phyloP scores from a whole-genome alignment of 2,888 invertebrate genomes.

The Melolontha melolontha region DNA sequence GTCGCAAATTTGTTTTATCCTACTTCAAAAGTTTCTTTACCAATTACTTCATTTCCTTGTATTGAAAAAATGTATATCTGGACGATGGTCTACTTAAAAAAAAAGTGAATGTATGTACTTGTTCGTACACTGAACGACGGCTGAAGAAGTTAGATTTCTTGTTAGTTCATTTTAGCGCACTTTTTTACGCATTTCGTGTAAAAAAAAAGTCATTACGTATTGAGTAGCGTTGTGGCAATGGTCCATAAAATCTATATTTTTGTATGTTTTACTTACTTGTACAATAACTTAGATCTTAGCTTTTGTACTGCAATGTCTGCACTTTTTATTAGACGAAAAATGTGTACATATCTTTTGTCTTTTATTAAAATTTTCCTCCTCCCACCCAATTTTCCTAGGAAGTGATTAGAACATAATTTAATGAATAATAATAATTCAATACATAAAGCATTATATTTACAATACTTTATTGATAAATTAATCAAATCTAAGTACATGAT shows the following conservation, averaged over 20 bases:
- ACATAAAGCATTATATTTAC: background rate
- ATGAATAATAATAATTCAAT: background rate
- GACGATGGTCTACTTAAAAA: no score
- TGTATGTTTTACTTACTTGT: slow-evolving; percentile 27
- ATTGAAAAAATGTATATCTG: no score
- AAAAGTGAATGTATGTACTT: no score
- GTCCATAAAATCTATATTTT: slow-evolving; percentile 28
- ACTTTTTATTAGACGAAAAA: slow-evolving; percentile 30
- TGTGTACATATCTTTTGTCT: slow-evolving; percentile 4
- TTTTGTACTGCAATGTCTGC: slow-evolving; percentile 48
- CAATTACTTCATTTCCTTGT: no score
- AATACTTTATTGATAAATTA: no score
- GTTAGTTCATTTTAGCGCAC: background rate
- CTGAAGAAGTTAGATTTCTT: background rate
- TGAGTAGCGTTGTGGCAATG: slow-evolving; percentile 5
- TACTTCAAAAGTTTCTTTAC: no score
- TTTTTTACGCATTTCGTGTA: background rate
- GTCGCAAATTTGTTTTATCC: no score
- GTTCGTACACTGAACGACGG: no score
- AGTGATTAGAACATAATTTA: no score
- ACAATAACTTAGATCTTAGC: slow-evolving; percentile 40
- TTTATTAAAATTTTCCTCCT: background rate
- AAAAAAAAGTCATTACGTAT: background rate
- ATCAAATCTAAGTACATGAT: no score
- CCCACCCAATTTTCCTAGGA: background rate